A percentile compares a stretch with the other conserved stretches of the same genome.
Evolutionary conservation across 2,113 vertebrate species (phyloP).

Genomic region (Struthio camelus): DNA sequence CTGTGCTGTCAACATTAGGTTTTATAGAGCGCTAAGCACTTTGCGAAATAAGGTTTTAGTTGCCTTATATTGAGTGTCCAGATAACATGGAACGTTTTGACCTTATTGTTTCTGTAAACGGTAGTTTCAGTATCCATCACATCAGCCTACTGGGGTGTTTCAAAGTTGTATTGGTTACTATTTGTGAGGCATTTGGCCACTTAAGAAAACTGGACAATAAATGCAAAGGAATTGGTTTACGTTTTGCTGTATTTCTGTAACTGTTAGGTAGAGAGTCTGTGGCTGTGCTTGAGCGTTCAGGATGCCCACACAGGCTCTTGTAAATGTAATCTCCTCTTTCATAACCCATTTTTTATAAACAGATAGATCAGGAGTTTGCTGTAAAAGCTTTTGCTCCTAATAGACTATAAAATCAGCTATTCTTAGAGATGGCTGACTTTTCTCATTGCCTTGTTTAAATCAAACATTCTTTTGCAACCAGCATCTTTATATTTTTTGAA

Average conservation of each 20-base stretch:
- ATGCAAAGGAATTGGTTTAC: background rate
- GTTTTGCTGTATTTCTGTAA: background rate
- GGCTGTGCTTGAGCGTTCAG: background rate
- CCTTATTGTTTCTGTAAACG: constrained; percentile 14
- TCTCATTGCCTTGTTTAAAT: constrained; percentile 47
- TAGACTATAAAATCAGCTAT: constrained; percentile 13
- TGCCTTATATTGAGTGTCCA: background rate
- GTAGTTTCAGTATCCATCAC: background rate
- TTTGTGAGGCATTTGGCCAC: background rate
- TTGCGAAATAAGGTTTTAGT: constrained; percentile 33
- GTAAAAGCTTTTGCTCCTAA: constrained; percentile 18
- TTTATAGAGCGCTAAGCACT: background rate
- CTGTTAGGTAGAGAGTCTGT: background rate
- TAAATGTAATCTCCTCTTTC: background rate
- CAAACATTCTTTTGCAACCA: constrained; percentile 25
- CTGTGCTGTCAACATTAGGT: background rate
- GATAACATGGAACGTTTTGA: constrained; percentile 21
- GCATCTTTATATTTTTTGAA: background rate
- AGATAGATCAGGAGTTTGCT: background rate
- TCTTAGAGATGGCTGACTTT: background rate
- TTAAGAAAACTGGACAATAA: background rate
- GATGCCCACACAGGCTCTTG: background rate
- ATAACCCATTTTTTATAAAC: background rate
- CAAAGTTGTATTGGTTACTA: background rate
- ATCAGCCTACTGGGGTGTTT: background rate